A percentile compares a stretch with the other conserved stretches of the same genome.
Evolutionary conservation across 2,113 vertebrate genomes (phyloP).

Genomic region (Lepus timidus): DNA sequence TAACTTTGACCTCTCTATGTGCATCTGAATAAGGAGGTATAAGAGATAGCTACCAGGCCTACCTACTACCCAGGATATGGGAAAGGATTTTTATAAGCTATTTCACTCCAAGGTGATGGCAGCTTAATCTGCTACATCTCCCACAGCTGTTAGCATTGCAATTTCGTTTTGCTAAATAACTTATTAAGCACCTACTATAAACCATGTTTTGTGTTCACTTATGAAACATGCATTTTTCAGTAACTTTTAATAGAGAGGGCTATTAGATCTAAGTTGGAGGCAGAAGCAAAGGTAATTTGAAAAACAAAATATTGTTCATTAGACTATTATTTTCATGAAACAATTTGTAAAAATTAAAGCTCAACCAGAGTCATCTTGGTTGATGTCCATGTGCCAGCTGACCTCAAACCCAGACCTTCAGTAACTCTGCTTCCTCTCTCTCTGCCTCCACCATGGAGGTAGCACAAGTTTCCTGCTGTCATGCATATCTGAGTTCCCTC

Average conservation of each 20-base stretch:
- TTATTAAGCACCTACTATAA: not conserved
- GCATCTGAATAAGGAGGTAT: not conserved
- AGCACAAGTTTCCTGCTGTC: not conserved
- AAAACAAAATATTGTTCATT: not conserved
- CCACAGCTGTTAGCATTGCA: not conserved
- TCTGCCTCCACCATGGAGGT: not conserved
- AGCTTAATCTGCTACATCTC: not conserved
- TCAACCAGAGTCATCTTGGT: not conserved
- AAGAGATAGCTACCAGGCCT: not conserved
- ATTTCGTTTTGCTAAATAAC: slow-evolving; percentile 28
- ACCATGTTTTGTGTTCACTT: not conserved
- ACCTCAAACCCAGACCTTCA: not conserved
- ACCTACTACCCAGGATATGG: not conserved
- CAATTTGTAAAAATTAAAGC: not conserved
- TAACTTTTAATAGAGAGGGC: not conserved
- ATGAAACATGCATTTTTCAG: slow-evolving; percentile 19
- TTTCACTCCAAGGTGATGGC: not conserved
- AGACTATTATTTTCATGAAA: not conserved
- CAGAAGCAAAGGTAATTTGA: not conserved
- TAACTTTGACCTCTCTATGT: not conserved
- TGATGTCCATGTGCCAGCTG: not conserved
- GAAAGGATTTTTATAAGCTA: not conserved
- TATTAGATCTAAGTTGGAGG: not conserved
- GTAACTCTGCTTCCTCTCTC: not conserved
- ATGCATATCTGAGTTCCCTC: not conserved